Evolutionary conservation across 2,888 invertebrate species (phyloP).

Genomic region (Idaea aversata): DNA sequence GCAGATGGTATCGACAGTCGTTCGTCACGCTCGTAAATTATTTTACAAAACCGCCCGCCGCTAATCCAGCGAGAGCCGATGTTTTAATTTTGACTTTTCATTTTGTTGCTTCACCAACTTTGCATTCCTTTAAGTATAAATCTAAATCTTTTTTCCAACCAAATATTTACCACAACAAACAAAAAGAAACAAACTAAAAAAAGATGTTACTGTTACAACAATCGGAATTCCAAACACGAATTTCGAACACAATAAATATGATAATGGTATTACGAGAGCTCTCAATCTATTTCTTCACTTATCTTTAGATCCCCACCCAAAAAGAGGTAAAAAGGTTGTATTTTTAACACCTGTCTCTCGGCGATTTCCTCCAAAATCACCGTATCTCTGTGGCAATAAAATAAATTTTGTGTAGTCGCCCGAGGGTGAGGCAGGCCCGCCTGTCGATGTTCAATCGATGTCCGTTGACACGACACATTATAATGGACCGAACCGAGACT

Average conservation of each 20-base stretch:
- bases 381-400: constrained; percentile 78
- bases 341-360: constrained; percentile 79
- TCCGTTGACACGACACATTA: constrained; percentile 79
- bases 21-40: constrained; percentile 80
- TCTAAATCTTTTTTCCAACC: constrained; percentile 59
- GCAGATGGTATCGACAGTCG: constrained; percentile 77
- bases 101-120: constrained; percentile 57
- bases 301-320: constrained; percentile 63
- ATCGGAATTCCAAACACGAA: constrained; percentile 55
- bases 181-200: constrained; percentile 41
- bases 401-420: constrained; percentile 78
- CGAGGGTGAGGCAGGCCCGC: constrained; percentile 67
- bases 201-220: constrained; percentile 53
- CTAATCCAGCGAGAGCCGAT: constrained; percentile 72
- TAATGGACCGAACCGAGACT: constrained; percentile 69
- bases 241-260: constrained; percentile 65
- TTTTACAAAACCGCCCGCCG: constrained; percentile 76
- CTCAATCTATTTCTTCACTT: constrained; percentile 73
- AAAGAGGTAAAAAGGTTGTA: constrained; percentile 73
- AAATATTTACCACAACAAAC: constrained; percentile 54
- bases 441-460: constrained; percentile 78
- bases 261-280: constrained; percentile 65
- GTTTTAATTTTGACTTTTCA: constrained; percentile 74
- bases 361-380: constrained; percentile 75
- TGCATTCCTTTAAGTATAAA: constrained; percentile 56